phyloP scores from a whole-genome alignment of 2,113 vertebrate genomes.

The Trichomycterus rosablanca region DNA sequence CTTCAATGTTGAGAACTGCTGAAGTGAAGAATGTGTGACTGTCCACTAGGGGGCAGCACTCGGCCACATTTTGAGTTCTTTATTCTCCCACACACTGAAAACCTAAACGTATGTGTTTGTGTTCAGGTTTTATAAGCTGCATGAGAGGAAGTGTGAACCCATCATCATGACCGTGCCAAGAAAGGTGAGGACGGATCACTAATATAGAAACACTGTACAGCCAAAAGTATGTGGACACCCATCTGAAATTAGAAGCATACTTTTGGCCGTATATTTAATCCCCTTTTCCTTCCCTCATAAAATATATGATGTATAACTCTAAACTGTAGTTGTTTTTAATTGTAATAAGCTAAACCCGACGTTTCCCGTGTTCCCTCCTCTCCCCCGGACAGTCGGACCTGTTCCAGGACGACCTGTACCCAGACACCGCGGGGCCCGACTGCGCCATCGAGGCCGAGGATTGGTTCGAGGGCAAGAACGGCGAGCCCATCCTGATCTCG shows the following conservation, averaged over 20 bases:
- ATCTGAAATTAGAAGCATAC: no score
- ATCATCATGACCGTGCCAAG: slow-evolving; percentile 97
- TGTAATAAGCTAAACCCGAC: no score
- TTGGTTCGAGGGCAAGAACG: slow-evolving; percentile 91
- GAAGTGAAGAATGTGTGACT: slow-evolving; percentile 6
- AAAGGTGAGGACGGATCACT: no score
- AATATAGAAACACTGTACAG: no score
- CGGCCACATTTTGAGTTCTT: background rate
- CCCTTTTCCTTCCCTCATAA: background rate
- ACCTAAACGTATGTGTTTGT: slow-evolving; percentile 42
- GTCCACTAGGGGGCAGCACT: slow-evolving; percentile 57
- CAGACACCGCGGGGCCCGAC: slow-evolving; percentile 87
- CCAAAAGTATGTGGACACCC: no score
- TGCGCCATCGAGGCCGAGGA: slow-evolving; percentile 88
- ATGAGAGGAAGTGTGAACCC: slow-evolving; percentile 94
- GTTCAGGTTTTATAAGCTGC: slow-evolving; percentile 92
- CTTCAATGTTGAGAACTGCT: no score
- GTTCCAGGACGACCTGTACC: slow-evolving; percentile 96
- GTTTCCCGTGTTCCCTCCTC: no score
- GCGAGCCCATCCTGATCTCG: slow-evolving; percentile 88
- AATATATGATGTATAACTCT: no score
- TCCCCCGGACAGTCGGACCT: slow-evolving; percentile 80
- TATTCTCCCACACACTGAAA: no score
- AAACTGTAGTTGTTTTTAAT: no score
- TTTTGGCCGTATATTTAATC: no score